Base-by-base conservation (phyloP, 2,797 vertebrate species). In the Periparus ater region DNA sequence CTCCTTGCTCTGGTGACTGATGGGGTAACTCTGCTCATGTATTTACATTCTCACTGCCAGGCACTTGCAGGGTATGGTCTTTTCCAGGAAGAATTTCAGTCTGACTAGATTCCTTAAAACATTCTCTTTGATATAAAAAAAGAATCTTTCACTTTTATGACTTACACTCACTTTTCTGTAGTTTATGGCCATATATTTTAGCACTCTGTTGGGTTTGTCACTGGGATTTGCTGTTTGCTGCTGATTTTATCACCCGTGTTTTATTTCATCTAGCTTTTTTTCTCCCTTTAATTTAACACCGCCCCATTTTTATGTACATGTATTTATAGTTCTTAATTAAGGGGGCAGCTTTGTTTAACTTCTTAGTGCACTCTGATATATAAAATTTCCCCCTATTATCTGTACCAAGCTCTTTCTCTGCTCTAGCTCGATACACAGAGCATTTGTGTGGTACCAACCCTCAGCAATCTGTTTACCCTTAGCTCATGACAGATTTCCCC, bases 1-100 rank as follows among this genome's bases (percentile, higher is more conserved):
- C 91, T 79, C 74, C 85, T 91, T 89, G 87, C 61, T 74, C 79
- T 83, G 76, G 22, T 95, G 94, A 96, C 79, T 77, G 91, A 95
- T 89, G 89, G 47, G 84, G 54, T 80, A 80, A 27, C 72, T 76
- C 48, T 48, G 7, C 62, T 94, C 79, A 18, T 73, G 62, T 55
- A 92, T 92, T 96, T 88, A 68, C 89, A 85, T 95, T 60, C 54
- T 55, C 63, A 21, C 72, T 83, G 92, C 65, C 87, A 90, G 90
- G 19, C 68, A 40, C 6, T 91, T 85, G 26, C 75, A 71, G 72
- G 51, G 5, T 47, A 29, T 51, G 36, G 88, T 74, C 76, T 95
- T 88, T 94, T 74, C 85, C 79, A 88, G 85, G 36, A 89, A 89
- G 62, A 72, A 72, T 88, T 83, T 91, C 61, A 54, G 23, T 27